Evolutionary conservation across 2,113 vertebrate species (phyloP).

Genomic region (Bufo bufo): DNA sequence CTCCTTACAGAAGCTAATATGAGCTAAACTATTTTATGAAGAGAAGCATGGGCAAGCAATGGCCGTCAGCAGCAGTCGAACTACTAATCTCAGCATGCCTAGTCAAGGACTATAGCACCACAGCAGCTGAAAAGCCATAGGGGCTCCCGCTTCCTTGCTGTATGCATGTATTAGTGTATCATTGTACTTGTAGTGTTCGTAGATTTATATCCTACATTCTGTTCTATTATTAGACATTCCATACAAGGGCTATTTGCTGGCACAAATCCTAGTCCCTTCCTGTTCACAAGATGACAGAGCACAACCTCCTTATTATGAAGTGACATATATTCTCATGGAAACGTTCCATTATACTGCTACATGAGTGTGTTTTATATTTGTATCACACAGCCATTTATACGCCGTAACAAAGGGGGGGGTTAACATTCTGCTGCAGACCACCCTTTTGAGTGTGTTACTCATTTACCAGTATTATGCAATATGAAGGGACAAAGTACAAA

Average conservation of each 20-base stretch:
- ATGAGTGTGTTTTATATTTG: not conserved
- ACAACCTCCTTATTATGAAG: not conserved
- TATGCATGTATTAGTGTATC: not conserved
- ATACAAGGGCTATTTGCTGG: conserved; percentile 22
- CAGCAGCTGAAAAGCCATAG: not conserved
- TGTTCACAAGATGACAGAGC: not conserved
- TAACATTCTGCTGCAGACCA: conserved; percentile 19
- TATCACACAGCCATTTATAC: not conserved
- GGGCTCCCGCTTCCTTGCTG: not conserved
- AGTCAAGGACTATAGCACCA: not conserved
- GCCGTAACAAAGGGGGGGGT: not conserved
- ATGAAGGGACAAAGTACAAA: not conserved
- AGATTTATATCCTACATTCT: not conserved
- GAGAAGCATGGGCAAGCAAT: not conserved
- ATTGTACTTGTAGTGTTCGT: not conserved
- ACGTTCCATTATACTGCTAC: not conserved
- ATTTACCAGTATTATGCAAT: conserved; percentile 46
- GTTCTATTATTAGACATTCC: not conserved
- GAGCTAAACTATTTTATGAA: not conserved
- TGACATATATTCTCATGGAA: not conserved
- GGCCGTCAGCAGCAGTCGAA: not conserved
- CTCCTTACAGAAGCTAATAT: not conserved
- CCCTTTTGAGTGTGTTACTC: not conserved
- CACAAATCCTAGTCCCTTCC: conserved; percentile 25
- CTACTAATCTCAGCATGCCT: not conserved